Base-by-base conservation (phyloP, 2,797 vertebrate genomes). In the Smutsia gigantea region DNA sequence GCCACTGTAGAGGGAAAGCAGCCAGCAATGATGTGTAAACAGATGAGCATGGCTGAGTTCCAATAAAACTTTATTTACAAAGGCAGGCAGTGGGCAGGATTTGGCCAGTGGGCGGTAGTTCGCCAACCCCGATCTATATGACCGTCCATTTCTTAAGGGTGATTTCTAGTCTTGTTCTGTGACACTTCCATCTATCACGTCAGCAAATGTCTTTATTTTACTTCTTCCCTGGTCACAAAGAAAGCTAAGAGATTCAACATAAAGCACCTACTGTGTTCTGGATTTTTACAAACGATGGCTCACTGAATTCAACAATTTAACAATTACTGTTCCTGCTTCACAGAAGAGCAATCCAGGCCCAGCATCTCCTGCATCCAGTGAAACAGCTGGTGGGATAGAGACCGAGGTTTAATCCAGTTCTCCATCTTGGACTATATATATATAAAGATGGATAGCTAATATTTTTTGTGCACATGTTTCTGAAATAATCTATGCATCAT, bases 311-410 rank as follows among this genome's bases (percentile, higher is more conserved):
- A 57, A 29, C 23, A 63, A 23, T 39, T 53, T 25, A 46, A 29
- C 19, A 39, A 27, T 25, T 7, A 11, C 27, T 29, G n/a, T 51
- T 46, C 51, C 9, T 55, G 34, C 55, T 53, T 61, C 39, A 31
- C 19, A 11, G 75, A n/a, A 4, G 61, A 39, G 53, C 51, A 31
- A 1, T 9, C 51, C 10, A 46, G 39, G 42, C 25, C 31, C 15
- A 11, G 49, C 2, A 29, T 15, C n/a, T 1, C 46, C 10, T 0
- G 13, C 0, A 25, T n/a, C 15, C 0, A 7, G 63, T 1, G 57
- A 69, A 49, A 72, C 13, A 1, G 61, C 17, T 23, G 4, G 31
- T 29, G 78, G 49, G 66, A 34, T 39, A 29, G 23, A n/a, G 23
- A 27, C 11, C 49, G 18, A 1, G 25, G 57, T 34, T 53, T 4